Evolutionary conservation across 1,140 invertebrate species (phyloP), one percentile per base, ranked within the genome.

Genomic region (Drosophila rhopaloa): DNA sequence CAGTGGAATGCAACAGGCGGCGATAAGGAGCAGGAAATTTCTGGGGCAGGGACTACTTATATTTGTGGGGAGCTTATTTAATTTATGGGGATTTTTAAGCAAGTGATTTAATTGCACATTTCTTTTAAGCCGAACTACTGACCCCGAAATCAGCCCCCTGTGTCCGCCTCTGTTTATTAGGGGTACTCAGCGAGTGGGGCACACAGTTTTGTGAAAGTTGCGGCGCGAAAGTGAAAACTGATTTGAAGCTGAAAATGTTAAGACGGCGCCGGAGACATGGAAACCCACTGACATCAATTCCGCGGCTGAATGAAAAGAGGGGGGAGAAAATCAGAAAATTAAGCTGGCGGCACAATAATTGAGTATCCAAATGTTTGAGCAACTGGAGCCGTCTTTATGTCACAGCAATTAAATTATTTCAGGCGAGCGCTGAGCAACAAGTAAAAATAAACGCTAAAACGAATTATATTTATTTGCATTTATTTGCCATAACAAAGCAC

Each of bases 271-370:
- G 51, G 40, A 60, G 68, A 47, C 77, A 70, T 76, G 80, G 51
- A 78, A 74, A 81, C 75, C 74, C 61, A 81, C 78, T 85, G 78
- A 86, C 82, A 85, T 75, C 68, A 74, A 81, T 85, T 78, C 59
- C 35, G 35, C 55, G 29, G 37, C 29, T 35, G 56, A 47, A 58
- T 24, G 29, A 13, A n/a, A n/a, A 9, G 24, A 1, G 41, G 5
- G 5, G 37, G 19, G 14, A 38, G 43, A 37, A 72, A 67, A 81
- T 37, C 41, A 53, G 55, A 46, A 53, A 60, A 55, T 16, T 76
- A 79, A 78, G 62, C 56, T 55, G 43, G 7, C 54, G 63, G 7
- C 10, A 41, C 32, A 78, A 76, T 63, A 54, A 63, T 44, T 40
- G 10, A 55, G 35, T 24, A 55, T 38, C 44, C 59, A 29, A 53